A percentile compares a stretch with the other conserved stretches of the same genome.
Evolutionary conservation across 2,888 invertebrate genomes (phyloP).

Genomic region (Plebejus anna): DNA sequence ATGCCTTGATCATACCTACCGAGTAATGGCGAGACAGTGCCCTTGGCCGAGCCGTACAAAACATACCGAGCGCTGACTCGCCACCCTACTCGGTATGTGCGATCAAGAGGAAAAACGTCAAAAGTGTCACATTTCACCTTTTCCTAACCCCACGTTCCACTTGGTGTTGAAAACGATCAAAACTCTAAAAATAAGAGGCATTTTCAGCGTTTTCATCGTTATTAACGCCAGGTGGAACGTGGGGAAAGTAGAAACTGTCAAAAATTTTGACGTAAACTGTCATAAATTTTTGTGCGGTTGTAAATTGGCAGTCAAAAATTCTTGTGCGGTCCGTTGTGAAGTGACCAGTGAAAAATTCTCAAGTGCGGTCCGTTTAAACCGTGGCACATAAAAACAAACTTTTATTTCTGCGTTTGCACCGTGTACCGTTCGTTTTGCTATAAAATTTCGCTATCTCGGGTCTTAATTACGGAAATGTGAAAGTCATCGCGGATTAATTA

Average conservation of each 20-base stretch:
- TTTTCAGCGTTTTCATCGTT: too few species aligned
- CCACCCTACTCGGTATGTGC: too few species aligned
- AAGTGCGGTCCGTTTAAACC: neutral
- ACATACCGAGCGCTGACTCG: too few species aligned
- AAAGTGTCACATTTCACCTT: neutral
- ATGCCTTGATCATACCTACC: too few species aligned
- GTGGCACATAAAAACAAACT: constrained; percentile 6
- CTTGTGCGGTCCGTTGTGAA: neutral
- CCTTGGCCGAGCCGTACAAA: too few species aligned
- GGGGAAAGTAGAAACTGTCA: neutral
- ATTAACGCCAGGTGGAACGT: too few species aligned
- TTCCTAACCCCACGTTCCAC: neutral
- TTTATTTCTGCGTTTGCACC: neutral
- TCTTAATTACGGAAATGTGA: constrained; percentile 14
- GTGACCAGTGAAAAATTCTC: neutral
- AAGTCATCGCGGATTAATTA: constrained; percentile 17
- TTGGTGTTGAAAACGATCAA: too few species aligned
- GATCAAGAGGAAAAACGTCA: neutral
- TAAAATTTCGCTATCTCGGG: constrained; percentile 7
- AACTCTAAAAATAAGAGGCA: too few species aligned
- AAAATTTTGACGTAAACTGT: neutral
- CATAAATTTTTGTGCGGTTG: neutral
- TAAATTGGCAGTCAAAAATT: neutral
- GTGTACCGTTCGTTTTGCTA: neutral
- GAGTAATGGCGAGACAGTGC: too few species aligned